A percentile compares a stretch with the other conserved stretches of the same genome.
phyloP scores from a whole-genome alignment of 1,140 invertebrate species.

The Nephotettix cincticeps region DNA sequence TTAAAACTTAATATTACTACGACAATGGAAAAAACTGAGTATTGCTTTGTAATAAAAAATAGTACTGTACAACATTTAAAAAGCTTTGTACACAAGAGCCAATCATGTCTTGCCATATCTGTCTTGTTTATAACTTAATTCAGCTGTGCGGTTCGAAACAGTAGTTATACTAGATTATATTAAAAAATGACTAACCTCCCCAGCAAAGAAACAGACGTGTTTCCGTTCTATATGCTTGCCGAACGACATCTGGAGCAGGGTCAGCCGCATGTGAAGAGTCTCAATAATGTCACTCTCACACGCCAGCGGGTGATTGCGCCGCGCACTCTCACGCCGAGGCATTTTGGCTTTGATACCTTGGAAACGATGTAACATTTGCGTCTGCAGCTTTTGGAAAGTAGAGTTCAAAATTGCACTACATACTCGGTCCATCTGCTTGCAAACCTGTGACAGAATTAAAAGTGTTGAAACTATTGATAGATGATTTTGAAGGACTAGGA shows the following conservation, averaged over 20 bases:
- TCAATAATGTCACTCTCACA: slow-evolving; percentile 88
- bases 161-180: background rate
- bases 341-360: slow-evolving; percentile 85
- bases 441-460: slow-evolving; percentile 65
- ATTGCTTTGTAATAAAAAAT: too few species aligned
- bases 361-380: slow-evolving; percentile 72
- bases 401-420: slow-evolving; percentile 76
- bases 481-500: too few species aligned
- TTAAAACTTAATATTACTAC: too few species aligned
- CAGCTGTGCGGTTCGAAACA: background rate
- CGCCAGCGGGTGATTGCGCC: slow-evolving; percentile 78
- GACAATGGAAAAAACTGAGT: too few species aligned
- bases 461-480: too few species aligned
- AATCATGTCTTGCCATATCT: too few species aligned
- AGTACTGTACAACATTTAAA: too few species aligned
- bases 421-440: slow-evolving; percentile 71
- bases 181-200: slow-evolving; percentile 75
- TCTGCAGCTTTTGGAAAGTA: slow-evolving; percentile 77
- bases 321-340: slow-evolving; percentile 81
- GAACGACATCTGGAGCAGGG: slow-evolving; percentile 85
- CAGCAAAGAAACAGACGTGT: slow-evolving; percentile 87
- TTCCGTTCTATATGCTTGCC: slow-evolving; percentile 88
- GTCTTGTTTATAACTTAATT: background rate
- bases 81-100: too few species aligned
- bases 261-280: slow-evolving; percentile 84